Evolutionary conservation across 92 coral and sea anemone genomes (phyloP).

Genomic region (Epizoanthus fatuus): DNA sequence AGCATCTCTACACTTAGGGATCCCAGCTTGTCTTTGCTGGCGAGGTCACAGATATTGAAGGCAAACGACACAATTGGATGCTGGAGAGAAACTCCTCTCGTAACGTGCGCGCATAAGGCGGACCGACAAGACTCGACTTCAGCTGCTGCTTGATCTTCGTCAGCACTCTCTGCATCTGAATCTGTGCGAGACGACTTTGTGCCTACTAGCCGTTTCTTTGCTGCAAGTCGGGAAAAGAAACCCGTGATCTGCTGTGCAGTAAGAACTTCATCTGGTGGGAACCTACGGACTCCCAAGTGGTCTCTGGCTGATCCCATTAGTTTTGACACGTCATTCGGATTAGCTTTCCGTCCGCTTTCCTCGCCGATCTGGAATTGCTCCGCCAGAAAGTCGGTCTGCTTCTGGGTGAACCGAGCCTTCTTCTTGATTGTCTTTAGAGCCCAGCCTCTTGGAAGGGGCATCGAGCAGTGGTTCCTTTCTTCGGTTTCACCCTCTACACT

Average conservation of each 20-base stretch:
- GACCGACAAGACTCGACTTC: constrained; percentile 5
- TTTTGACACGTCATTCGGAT: constrained; percentile 59
- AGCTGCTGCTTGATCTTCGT: constrained; percentile 23
- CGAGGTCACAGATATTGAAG: constrained; percentile 22
- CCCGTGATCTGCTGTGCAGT: constrained; percentile 53
- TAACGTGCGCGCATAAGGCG: background rate
- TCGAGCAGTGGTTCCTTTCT: background rate
- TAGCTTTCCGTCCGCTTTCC: constrained; percentile 39
- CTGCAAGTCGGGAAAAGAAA: constrained; percentile 53
- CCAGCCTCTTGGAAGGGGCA: constrained; percentile 34
- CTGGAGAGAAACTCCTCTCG: constrained; percentile 12
- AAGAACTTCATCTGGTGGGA: constrained; percentile 47
- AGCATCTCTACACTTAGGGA: background rate
- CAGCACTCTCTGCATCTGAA: background rate
- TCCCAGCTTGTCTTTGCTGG: background rate
- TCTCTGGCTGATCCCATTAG: constrained; percentile 49
- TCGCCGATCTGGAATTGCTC: constrained; percentile 58
- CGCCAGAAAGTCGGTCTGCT: constrained; percentile 45
- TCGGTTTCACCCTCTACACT: background rate
- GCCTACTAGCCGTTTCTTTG: constrained; percentile 44
- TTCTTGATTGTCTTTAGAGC: constrained; percentile 40
- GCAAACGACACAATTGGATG: constrained; percentile 13
- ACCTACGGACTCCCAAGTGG: constrained; percentile 32
- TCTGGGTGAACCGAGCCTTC: constrained; percentile 45
- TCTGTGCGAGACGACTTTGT: background rate